Percentiles rank a stretch among this genome's conserved stretches.
Evolutionary conservation across 35 echinoderm and acorn worm species (phyloP).

Genomic region (Strongylocentrotus purpuratus): DNA sequence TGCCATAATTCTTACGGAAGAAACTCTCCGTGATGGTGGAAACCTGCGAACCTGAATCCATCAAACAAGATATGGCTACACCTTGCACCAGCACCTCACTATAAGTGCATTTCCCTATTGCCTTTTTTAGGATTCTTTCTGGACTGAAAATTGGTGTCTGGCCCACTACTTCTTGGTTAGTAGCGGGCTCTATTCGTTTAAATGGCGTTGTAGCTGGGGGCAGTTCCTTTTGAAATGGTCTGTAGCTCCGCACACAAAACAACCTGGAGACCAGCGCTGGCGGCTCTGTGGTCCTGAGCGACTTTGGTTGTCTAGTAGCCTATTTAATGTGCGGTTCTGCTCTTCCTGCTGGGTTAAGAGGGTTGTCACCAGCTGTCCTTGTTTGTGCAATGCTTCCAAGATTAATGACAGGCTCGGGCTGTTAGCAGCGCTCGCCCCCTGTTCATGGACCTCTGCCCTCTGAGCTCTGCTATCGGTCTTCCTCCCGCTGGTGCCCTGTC

Average conservation of each 20-base stretch:
- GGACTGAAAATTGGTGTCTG: background rate
- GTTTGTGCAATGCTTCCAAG: background rate
- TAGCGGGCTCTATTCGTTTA: background rate
- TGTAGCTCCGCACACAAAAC: background rate
- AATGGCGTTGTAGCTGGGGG: background rate
- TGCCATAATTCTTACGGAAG: background rate
- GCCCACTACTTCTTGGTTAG: background rate
- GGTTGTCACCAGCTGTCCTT: background rate
- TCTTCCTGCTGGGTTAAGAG: background rate
- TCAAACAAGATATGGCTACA: background rate
- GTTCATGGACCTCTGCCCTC: background rate
- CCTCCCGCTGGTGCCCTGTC: background rate
- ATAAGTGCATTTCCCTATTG: background rate
- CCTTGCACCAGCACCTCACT: background rate
- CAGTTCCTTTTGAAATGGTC: background rate
- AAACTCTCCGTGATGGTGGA: background rate
- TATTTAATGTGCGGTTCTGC: background rate
- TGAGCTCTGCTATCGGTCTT: background rate
- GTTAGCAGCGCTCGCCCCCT: background rate
- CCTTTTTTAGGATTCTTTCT: background rate
- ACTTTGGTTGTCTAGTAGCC: background rate
- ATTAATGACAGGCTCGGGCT: background rate
- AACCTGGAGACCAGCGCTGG: background rate
- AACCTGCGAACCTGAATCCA: background rate
- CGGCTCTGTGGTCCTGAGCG: background rate